Evolutionary conservation across 2,797 vertebrate genomes (phyloP), one percentile per base, ranked within the genome.

Genomic region (Erithacus rubecula): DNA sequence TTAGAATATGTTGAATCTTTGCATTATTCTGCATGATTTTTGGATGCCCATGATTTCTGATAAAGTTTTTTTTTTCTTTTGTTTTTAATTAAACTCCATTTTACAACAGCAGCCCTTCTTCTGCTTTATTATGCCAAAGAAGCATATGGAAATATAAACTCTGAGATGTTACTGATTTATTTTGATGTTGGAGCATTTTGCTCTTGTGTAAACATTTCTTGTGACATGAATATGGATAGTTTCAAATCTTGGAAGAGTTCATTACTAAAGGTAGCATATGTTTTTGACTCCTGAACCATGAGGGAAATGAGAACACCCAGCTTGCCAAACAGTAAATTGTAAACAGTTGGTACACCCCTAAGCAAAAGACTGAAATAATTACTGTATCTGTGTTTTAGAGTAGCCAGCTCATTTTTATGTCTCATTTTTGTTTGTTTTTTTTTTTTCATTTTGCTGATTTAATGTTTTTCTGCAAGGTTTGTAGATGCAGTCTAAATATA

Each of bases 221-320:
- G 91, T 98, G 97, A 97, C 96, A 97, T 96, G 95, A 97, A 98
- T 97, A 97, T 97, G 95, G 95, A 98, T 97, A 97, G 89, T 94
- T 97, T 96, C 93, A 95, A 97, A 95, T 94, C 97, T 96, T 97
- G 93, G 94, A 97, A 97, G 97, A 97, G 95, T 96, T 97, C 96
- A 97, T 97, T 97, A 97, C 93, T 97, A 96, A 97, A 97, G 95
- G 96, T 97, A 98, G 86, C 96, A 97, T 97, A 97, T 97, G 97
- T 97, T 97, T 98, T 98, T 97, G 96, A 97, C 97, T 98, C 97
- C 96, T 97, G 96, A 97, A 97, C 95, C 94, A 97, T 95, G 95
- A 97, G 93, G 94, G 96, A 96, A 96, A 97, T 97, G 94, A 97
- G 95, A 97, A 98, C 96, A 97, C 75, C 91, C 94, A 97, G 95